Evolutionary conservation across 2,888 invertebrate genomes (phyloP), one percentile per base, ranked within the genome.

Genomic region (Nymphalis polychloros): DNA sequence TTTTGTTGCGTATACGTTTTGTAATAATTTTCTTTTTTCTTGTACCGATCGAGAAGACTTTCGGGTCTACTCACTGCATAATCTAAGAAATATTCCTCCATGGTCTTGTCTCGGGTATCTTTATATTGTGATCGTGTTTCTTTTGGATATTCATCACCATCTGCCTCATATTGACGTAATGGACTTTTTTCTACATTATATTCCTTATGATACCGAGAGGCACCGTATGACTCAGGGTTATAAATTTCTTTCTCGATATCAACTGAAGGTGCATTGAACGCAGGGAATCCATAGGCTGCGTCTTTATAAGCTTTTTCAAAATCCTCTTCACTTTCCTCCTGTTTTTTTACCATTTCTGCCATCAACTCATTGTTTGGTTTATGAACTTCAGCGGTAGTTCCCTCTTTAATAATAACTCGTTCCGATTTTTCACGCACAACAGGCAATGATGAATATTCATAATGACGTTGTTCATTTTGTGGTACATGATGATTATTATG

Each of bases 261-360:
- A 16, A 77, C 72, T 1, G 82, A 72, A 55, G 84, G 79, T 17
- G 76, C 74, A 55, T 84, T 81, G 63, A 84, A 92, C 0, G 87
- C 88, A 19, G 89, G 89, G 69, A 93, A 93, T 8, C 92, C 92
- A 64, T 82, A 81, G 0, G 93, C 91, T 19, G 93, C 85, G 64
- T 90, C 81, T 77, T 90, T 86, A 65, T 93, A 93, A 3, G 87
- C 88, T 61, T 87, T 88, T 73, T 93, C 92, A 73, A 93, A 93
- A 71, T 90, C 87, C 76, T 93, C 86, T 75, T 93, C 93, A 55
- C 81, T 88, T 63, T 91, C 88, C 73, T 87, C 86, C 69, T 89
- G 87, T n/a, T 84, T 81, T 31, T 84, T 82, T 1, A 85, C 77
- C 70, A 84, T 82, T 77, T 86, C 83, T 41, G 83, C 84, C 62